These are phyloP conservation scores for Agrotis ipsilon DNA, from an alignment of 2,888 invertebrate genomes.

Conservation along the genomic window DNA sequence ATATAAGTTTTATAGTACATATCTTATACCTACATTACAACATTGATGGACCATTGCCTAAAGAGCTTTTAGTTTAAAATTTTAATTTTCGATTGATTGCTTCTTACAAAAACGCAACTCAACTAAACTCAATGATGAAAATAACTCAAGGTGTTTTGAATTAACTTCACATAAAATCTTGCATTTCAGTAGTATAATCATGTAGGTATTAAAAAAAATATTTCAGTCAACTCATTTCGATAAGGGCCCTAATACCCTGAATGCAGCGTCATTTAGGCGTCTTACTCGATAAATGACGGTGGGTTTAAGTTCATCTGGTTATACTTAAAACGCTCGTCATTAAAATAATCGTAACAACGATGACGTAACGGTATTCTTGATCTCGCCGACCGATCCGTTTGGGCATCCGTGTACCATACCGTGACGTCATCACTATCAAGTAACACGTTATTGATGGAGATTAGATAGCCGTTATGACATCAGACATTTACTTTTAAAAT, in stretches of 20 bases:
- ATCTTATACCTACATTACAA: no score
- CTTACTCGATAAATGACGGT: not conserved
- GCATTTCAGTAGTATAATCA: no score
- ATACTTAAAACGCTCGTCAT: constrained; percentile 15
- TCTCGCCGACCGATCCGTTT: constrained; percentile 53
- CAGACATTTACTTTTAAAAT: constrained; percentile 36
- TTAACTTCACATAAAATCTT: not conserved
- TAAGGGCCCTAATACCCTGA: not conserved
- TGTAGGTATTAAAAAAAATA: no score
- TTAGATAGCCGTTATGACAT: constrained; percentile 46
- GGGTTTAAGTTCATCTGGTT: constrained; percentile 13
- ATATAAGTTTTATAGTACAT: no score
- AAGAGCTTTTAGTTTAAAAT: no score
- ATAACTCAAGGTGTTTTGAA: no score
- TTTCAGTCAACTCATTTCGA: constrained; percentile 1
- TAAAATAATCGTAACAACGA: constrained; percentile 27
- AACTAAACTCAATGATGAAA: no score
- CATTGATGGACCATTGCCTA: no score
- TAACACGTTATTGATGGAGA: constrained; percentile 23
- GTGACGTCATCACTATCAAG: constrained; percentile 53
- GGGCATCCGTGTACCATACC: constrained; percentile 49
- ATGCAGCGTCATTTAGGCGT: not conserved
- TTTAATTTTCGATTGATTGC: no score
- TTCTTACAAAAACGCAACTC: no score
- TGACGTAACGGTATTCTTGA: constrained; percentile 44